Percentiles rank a stretch among this genome's conserved stretches.
These are phyloP conservation scores for Geothlypis trichas DNA, from an alignment of 2,113 vertebrate genomes.

Conservation along the genomic window DNA sequence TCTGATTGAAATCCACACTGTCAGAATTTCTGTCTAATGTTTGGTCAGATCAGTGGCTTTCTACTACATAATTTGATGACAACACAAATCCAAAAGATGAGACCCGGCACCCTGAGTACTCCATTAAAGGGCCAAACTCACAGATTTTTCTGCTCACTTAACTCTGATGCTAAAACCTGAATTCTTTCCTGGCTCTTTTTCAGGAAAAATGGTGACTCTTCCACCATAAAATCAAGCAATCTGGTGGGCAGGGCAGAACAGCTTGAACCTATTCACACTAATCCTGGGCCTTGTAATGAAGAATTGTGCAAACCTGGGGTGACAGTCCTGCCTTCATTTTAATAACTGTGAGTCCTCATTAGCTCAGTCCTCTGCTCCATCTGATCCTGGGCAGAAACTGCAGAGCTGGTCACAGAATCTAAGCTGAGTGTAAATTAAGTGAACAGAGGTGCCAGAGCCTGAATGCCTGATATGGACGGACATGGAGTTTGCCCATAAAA, in stretches of 20 bases:
- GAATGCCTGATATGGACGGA: not conserved
- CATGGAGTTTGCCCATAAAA: not conserved
- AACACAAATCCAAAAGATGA: not conserved
- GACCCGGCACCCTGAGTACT: not conserved
- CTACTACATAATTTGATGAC: not conserved
- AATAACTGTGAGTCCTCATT: not conserved
- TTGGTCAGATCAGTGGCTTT: not conserved
- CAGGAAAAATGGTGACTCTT: not conserved
- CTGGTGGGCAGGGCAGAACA: not conserved
- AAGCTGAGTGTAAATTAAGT: not conserved
- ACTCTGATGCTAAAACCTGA: not conserved
- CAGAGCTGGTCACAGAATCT: not conserved
- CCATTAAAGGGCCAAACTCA: not conserved
- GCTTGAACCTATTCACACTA: not conserved
- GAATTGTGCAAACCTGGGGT: not conserved
- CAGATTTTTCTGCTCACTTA: not conserved
- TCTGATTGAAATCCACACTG: not conserved
- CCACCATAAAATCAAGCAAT: not conserved
- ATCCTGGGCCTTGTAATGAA: not conserved
- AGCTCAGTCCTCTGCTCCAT: not conserved
- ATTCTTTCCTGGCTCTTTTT: not conserved
- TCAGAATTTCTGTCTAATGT: not conserved
- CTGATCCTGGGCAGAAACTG: not conserved
- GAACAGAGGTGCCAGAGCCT: not conserved
- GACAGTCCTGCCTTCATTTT: not conserved